These are phyloP conservation scores for Drosophila melanosoma DNA, from an alignment of 2,888 invertebrate species.

Conservation along the genomic window DNA sequence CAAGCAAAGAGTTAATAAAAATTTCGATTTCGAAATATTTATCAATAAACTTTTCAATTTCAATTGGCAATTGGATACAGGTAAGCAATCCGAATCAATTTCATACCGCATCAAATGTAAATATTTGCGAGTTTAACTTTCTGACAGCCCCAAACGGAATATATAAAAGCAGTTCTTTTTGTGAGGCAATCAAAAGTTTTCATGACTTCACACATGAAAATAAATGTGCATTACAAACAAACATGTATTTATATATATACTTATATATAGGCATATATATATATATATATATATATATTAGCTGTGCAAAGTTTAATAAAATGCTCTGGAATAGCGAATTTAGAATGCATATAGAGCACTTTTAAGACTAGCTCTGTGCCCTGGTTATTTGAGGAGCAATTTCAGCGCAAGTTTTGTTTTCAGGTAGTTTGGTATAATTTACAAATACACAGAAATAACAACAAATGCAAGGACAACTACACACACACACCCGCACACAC, in stretches of 20 bases:
- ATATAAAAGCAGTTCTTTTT: constrained; percentile 23
- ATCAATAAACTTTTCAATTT: constrained; percentile 13
- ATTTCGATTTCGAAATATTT: neutral
- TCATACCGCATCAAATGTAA: constrained; percentile 41
- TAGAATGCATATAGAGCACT: constrained; percentile 45
- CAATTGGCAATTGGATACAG: constrained; percentile 26
- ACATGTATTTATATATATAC: constrained; percentile 14
- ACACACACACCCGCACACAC: constrained; percentile 5
- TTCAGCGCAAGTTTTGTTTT: constrained; percentile 35
- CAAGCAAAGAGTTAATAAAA: neutral
- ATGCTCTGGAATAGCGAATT: constrained; percentile 44
- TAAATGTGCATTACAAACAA: neutral
- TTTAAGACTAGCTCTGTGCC: constrained; percentile 35
- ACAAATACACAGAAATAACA: constrained; percentile 37
- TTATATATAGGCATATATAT: constrained; percentile 13
- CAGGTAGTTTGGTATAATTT: constrained; percentile 44
- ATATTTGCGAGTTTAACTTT: constrained; percentile 46
- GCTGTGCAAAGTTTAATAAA: constrained; percentile 1
- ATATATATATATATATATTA: constrained; percentile 23
- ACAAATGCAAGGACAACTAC: constrained; percentile 53
- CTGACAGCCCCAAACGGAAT: constrained; percentile 6
- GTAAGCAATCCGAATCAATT: constrained; percentile 31
- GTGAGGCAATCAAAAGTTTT: constrained; percentile 56
- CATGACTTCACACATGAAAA: constrained; percentile 7
- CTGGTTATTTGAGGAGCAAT: constrained; percentile 67